Conservation (phyloP, 2,797 vertebrate genomes). For the Sebastes baramenuke region DNA sequence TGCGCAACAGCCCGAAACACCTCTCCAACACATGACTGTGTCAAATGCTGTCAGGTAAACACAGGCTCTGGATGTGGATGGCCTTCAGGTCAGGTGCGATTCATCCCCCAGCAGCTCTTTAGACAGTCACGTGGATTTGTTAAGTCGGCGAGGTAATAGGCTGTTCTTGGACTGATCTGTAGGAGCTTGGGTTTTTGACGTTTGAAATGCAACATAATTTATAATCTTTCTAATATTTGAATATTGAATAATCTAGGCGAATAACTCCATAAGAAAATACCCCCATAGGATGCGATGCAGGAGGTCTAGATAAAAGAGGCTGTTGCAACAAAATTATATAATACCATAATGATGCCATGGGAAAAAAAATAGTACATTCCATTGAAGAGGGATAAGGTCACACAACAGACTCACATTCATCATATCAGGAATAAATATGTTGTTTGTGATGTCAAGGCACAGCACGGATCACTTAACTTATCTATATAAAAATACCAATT, state of each 20-base stretch:
- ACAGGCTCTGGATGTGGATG: constrained; percentile 11
- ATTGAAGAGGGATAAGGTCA: no score
- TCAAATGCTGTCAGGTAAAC: background rate
- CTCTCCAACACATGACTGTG: background rate
- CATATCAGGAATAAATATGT: no score
- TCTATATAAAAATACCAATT: no score
- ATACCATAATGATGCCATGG: no score
- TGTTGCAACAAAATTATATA: no score
- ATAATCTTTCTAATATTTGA: background rate
- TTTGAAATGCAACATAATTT: background rate
- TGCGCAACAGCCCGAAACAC: background rate
- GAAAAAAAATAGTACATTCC: no score
- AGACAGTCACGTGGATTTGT: constrained; percentile 66
- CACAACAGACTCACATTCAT: no score
- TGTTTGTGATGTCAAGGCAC: no score
- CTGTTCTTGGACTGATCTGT: constrained; percentile 49
- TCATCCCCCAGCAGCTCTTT: constrained; percentile 31
- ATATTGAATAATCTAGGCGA: background rate
- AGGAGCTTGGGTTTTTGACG: background rate
- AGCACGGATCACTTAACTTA: no score
- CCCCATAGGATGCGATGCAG: background rate
- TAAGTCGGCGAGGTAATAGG: constrained; percentile 59
- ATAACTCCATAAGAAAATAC: background rate
- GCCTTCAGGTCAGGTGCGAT: constrained; percentile 28
- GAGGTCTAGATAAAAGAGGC: background rate